Conservation (phyloP, 2,797 vertebrate species). For the Sebastes variabilis region DNA sequence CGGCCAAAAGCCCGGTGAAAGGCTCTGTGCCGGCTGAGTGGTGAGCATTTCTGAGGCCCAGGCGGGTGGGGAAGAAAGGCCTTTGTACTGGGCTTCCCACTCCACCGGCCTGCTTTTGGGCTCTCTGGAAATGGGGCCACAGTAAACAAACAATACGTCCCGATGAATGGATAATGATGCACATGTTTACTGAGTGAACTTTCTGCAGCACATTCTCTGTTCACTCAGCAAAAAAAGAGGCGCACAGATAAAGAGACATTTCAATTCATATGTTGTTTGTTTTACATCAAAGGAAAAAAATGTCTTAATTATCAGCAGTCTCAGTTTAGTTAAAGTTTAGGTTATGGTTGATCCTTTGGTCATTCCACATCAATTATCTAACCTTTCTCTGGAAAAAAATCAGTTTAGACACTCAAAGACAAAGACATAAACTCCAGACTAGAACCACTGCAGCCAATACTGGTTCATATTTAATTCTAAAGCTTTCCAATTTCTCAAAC, state of each 20-base stretch:
- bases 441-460: background rate
- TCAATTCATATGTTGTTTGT: slow-evolving; percentile 62
- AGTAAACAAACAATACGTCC: slow-evolving; percentile 91
- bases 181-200: slow-evolving; percentile 86
- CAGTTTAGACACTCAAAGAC: background rate
- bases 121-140: slow-evolving; percentile 89
- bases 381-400: background rate
- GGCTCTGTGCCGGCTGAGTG: slow-evolving; percentile 84
- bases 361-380: background rate
- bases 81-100: slow-evolving; percentile 89
- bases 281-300: slow-evolving; percentile 7
- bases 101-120: slow-evolving; percentile 84
- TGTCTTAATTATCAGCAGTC: slow-evolving; percentile 23
- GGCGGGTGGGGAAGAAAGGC: slow-evolving; percentile 84
- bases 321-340: slow-evolving; percentile 29
- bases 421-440: background rate
- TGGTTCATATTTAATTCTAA: background rate
- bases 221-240: slow-evolving; percentile 68
- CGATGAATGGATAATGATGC: slow-evolving; percentile 87
- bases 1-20: slow-evolving; percentile 87
- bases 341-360: slow-evolving; percentile 16
- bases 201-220: slow-evolving; percentile 75
- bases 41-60: slow-evolving; percentile 87
- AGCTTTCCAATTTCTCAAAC: background rate
- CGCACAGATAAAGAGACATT: slow-evolving; percentile 65